These are phyloP conservation scores for Catostylus mosaicus DNA, from an alignment of 30 jellyfish, hydroid and myxozoan genomes.

Conservation along the genomic window DNA sequence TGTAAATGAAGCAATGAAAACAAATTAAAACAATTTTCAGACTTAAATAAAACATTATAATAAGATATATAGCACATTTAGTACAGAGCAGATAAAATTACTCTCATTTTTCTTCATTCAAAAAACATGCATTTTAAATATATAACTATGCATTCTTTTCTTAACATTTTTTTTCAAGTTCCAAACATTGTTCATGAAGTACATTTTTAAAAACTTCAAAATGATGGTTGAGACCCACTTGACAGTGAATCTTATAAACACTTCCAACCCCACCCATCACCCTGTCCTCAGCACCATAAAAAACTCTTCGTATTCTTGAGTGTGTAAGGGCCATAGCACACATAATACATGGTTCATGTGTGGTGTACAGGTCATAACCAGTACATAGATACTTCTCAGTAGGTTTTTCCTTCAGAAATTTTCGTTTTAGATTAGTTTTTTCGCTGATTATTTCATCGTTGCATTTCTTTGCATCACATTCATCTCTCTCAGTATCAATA, in stretches of 20 bases:
- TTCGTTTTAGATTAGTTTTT: conserved; percentile 23
- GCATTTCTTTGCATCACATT: neutral
- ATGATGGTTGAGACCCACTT: conserved; percentile 86
- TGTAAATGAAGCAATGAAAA: too few species aligned
- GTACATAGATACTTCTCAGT: conserved; percentile 71
- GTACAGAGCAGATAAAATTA: too few species aligned
- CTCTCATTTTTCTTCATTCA: neutral
- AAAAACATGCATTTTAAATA: too few species aligned
- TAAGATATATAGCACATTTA: too few species aligned
- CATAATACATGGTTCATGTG: conserved; percentile 94
- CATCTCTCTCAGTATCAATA: too few species aligned
- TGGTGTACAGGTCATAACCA: conserved; percentile 74
- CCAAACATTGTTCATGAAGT: conserved; percentile 16
- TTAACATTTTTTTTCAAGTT: conserved; percentile 2
- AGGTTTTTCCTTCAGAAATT: neutral
- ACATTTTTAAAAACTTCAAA: conserved; percentile 79
- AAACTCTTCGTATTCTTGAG: conserved; percentile 85
- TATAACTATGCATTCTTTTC: too few species aligned
- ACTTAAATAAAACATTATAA: too few species aligned
- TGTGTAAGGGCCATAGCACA: conserved; percentile 96
- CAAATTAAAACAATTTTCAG: too few species aligned
- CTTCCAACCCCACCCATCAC: conserved; percentile 83
- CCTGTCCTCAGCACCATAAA: conserved; percentile 55
- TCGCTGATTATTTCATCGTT: neutral
- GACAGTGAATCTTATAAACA: conserved; percentile 67